These are phyloP conservation scores for Lutraria rhynchaena DNA, from an alignment of 1,140 invertebrate genomes.

Conservation along the genomic window DNA sequence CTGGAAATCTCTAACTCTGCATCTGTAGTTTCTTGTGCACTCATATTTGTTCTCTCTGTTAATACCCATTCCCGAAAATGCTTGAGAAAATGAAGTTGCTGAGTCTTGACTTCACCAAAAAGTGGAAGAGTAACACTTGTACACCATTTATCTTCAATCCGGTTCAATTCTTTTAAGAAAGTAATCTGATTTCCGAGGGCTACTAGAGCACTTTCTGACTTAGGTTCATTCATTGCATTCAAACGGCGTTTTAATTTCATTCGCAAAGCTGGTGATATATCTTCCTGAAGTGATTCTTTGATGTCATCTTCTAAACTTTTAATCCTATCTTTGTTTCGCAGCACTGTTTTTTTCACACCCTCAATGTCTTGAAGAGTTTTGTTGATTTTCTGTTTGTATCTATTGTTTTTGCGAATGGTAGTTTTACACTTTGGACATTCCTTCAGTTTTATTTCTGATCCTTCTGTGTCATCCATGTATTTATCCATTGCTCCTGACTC, in stretches of 20 bases:
- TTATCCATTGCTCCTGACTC: slow-evolving; percentile 66
- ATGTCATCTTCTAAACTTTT: slow-evolving; percentile 6
- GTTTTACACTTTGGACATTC: slow-evolving; percentile 86
- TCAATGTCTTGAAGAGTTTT: slow-evolving; percentile 84
- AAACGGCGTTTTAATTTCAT: slow-evolving; percentile 8
- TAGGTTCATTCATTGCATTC: background rate
- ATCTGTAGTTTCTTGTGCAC: slow-evolving; percentile 46
- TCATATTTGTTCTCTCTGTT: slow-evolving; percentile 42
- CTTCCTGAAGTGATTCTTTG: slow-evolving; percentile 16
- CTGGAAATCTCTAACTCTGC: slow-evolving; percentile 31
- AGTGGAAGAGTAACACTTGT: background rate
- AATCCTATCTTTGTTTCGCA: slow-evolving; percentile 57
- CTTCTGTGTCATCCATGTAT: slow-evolving; percentile 83
- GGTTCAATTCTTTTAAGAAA: slow-evolving; percentile 9
- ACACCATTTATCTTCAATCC: slow-evolving; percentile 21
- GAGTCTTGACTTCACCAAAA: slow-evolving; percentile 1
- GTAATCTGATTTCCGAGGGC: slow-evolving; percentile 40
- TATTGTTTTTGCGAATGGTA: slow-evolving; percentile 84
- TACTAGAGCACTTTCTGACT: slow-evolving; percentile 33
- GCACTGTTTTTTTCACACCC: slow-evolving; percentile 83
- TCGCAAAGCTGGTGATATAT: background rate
- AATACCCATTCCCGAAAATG: slow-evolving; percentile 36
- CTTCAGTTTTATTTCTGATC: slow-evolving; percentile 83
- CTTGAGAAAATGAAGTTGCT: slow-evolving; percentile 2
- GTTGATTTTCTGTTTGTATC: slow-evolving; percentile 86